These are phyloP conservation scores for Uloborus plumipes DNA, from an alignment of 2,888 invertebrate species.

Conservation along the genomic window DNA sequence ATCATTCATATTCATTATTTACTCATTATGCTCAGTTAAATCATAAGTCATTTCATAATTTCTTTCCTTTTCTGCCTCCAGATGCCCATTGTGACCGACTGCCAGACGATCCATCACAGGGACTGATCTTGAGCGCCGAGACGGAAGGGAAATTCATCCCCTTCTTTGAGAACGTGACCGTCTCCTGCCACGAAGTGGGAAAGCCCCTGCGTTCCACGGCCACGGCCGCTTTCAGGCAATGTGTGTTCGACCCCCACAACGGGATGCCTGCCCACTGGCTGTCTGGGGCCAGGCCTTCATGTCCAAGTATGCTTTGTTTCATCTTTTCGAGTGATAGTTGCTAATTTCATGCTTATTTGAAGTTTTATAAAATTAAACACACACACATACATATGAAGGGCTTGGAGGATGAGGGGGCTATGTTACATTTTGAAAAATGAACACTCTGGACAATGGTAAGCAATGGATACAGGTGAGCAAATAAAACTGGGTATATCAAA, in stretches of 20 bases:
- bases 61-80: constrained; percentile 70
- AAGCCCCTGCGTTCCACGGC: constrained; percentile 84
- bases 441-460: no score
- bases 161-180: constrained; percentile 90
- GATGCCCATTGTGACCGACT: constrained; percentile 91
- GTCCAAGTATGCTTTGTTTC: constrained; percentile 75
- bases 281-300: constrained; percentile 86
- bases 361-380: no score
- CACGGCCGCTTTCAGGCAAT: constrained; percentile 89
- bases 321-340: neutral
- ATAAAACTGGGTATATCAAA: no score
- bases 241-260: constrained; percentile 94
- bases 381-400: neutral
- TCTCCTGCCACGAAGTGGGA: constrained; percentile 84
- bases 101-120: constrained; percentile 90
- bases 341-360: neutral
- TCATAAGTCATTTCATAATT: neutral
- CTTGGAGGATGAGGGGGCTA: no score
- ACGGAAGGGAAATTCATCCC: constrained; percentile 87
- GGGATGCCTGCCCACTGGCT: constrained; percentile 73
- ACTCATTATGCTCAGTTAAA: no score
- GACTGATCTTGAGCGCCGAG: constrained; percentile 83
- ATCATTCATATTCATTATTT: no score
- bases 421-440: no score
- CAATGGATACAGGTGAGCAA: no score